Conservation (phyloP, 1,140 invertebrate genomes). For the Notospermus geniculatus region DNA sequence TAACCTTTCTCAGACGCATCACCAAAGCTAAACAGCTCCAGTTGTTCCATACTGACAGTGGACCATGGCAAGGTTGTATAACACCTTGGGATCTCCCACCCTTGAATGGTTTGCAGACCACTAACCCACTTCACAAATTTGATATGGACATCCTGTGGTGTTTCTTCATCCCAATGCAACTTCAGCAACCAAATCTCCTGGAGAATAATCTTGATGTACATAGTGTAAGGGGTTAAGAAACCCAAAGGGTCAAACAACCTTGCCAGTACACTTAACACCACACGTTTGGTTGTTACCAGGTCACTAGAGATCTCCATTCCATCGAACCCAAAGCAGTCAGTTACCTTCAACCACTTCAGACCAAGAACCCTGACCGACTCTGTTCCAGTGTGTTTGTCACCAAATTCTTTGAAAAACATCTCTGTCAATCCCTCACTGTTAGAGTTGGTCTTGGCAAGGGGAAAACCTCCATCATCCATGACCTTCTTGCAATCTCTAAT, state of each 20-base stretch:
- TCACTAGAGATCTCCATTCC: background rate
- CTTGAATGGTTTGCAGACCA: background rate
- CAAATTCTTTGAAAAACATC: background rate
- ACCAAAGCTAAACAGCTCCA: no score
- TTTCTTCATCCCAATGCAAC: background rate
- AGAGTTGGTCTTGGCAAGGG: background rate
- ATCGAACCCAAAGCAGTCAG: constrained; percentile 1
- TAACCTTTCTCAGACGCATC: no score
- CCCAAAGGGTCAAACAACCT: no score
- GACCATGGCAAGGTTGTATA: no score
- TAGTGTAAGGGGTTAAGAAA: background rate
- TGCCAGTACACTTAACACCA: background rate
- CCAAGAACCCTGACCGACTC: background rate
- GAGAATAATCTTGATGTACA: background rate
- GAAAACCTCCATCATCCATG: background rate
- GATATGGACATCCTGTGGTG: background rate
- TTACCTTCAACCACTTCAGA: background rate
- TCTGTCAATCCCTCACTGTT: background rate
- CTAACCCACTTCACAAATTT: background rate
- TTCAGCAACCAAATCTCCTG: background rate
- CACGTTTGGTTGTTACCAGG: background rate
- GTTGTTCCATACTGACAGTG: background rate
- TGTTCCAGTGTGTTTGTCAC: no score
- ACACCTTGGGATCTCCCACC: background rate
- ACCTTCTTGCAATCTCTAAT: background rate